phyloP scores from a whole-genome alignment of 2,797 vertebrate species.

The Tenualosa ilisha region DNA sequence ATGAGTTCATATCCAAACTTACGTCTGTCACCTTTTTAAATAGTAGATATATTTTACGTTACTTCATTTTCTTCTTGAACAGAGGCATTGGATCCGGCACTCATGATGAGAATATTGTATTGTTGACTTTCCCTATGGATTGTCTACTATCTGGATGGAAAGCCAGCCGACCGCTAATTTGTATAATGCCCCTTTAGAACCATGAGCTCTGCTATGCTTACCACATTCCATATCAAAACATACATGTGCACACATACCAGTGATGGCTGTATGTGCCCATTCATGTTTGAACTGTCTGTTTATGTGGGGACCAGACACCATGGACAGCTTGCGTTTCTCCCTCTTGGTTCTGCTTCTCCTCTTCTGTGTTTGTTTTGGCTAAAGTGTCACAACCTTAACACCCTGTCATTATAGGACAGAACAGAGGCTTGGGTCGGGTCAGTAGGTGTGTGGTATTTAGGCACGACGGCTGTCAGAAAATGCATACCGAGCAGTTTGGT shows the following conservation, averaged over 20 bases:
- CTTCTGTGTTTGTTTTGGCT: slow-evolving; percentile 45
- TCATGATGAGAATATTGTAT: background rate
- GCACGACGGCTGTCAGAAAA: background rate
- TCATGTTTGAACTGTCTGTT: slow-evolving; percentile 43
- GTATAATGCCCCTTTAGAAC: background rate
- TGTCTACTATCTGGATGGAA: background rate
- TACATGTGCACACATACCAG: background rate
- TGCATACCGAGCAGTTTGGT: background rate
- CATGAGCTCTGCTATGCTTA: background rate
- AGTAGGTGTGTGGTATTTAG: slow-evolving; percentile 24
- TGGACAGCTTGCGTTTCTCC: slow-evolving; percentile 39
- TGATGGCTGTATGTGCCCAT: slow-evolving; percentile 5
- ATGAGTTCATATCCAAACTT: slow-evolving; percentile 12
- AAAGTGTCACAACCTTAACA: slow-evolving; percentile 7
- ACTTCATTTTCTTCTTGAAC: background rate
- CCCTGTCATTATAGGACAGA: background rate
- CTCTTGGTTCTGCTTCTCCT: slow-evolving; percentile 11
- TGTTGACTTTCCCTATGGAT: background rate
- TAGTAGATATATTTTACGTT: background rate
- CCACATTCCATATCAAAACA: slow-evolving; percentile 9
- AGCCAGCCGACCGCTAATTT: background rate
- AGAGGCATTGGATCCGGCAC: background rate
- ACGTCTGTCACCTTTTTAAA: background rate
- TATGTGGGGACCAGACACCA: slow-evolving; percentile 60
- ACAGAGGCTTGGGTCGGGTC: background rate